Percentiles rank a stretch among this genome's conserved stretches.
phyloP scores from a whole-genome alignment of 2,113 vertebrate species.

The Charina bottae region DNA sequence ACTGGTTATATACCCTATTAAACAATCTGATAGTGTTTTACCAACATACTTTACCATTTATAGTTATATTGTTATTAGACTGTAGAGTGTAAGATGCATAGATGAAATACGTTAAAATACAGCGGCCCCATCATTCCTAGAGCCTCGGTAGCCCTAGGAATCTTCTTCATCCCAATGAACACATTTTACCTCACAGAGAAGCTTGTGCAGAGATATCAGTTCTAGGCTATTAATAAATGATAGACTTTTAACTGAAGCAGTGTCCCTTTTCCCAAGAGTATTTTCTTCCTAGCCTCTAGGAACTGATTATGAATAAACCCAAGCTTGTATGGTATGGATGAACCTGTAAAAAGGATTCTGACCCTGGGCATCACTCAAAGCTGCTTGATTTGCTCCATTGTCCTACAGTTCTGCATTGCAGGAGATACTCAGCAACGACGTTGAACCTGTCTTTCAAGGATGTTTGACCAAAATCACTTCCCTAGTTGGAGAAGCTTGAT shows the following conservation, averaged over 20 bases:
- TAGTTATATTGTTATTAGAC: conserved; percentile 30
- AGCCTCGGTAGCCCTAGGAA: not conserved
- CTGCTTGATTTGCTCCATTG: not conserved
- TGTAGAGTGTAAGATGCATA: not conserved
- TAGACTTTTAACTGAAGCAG: not conserved
- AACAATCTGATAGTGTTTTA: conserved; percentile 54
- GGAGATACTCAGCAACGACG: not conserved
- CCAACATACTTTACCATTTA: conserved; percentile 42
- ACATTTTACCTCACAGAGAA: not conserved
- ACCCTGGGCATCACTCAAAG: not conserved
- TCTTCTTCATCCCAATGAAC: not conserved
- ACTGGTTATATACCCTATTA: conserved; percentile 37
- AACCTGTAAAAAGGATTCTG: not conserved
- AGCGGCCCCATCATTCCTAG: not conserved
- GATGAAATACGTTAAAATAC: conserved; percentile 7
- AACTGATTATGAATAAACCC: not conserved
- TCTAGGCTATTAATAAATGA: not conserved
- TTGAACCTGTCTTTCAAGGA: not conserved
- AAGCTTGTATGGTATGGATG: not conserved
- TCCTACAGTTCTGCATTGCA: not conserved
- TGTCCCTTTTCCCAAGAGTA: not conserved
- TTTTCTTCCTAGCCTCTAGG: not conserved
- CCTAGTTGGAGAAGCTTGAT: not conserved
- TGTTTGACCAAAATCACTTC: not conserved
- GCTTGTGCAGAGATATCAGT: not conserved